Evolutionary conservation across 2,113 vertebrate genomes (phyloP).

Genomic region (Melanotaenia duboulayi): DNA sequence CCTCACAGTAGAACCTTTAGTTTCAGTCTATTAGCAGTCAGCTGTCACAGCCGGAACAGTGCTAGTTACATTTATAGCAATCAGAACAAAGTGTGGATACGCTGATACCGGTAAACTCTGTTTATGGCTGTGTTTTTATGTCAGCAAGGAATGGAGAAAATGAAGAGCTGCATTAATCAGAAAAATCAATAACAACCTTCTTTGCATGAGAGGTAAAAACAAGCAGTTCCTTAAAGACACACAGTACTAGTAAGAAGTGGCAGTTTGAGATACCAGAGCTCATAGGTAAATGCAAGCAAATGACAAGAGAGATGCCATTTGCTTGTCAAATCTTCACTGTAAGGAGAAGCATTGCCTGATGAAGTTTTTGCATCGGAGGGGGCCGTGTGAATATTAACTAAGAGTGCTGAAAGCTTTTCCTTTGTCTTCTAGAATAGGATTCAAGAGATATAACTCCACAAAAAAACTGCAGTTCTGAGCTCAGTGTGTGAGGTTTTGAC

Average conservation of each 20-base stretch:
- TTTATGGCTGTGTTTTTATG: not conserved
- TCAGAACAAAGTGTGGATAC: slow-evolving; percentile 3
- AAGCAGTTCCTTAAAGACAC: not conserved
- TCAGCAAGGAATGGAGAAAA: not conserved
- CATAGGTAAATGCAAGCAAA: slow-evolving; percentile 64
- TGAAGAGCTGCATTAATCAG: not conserved
- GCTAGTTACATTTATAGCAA: slow-evolving; percentile 11
- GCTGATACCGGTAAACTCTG: not conserved
- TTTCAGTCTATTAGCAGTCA: slow-evolving; percentile 56
- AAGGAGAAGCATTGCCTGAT: slow-evolving; percentile 12
- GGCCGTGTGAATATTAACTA: slow-evolving; percentile 26
- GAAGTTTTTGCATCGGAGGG: slow-evolving; percentile 14
- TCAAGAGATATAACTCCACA: slow-evolving; percentile 17
- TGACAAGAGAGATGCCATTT: slow-evolving; percentile 54
- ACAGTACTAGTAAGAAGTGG: slow-evolving; percentile 3
- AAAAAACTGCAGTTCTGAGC: slow-evolving; percentile 34
- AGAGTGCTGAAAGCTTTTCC: not conserved
- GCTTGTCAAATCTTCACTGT: slow-evolving; percentile 49
- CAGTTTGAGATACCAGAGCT: slow-evolving; percentile 10
- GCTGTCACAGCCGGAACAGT: slow-evolving; percentile 19
- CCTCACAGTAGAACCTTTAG: slow-evolving; percentile 35
- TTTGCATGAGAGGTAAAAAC: not conserved
- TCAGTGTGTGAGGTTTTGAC: slow-evolving; percentile 23
- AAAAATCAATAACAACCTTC: not conserved
- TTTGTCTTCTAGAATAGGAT: slow-evolving; percentile 24